These are phyloP conservation scores for Monodelphis domestica DNA, from an alignment of 2,797 vertebrate species.

Conservation along the genomic window DNA sequence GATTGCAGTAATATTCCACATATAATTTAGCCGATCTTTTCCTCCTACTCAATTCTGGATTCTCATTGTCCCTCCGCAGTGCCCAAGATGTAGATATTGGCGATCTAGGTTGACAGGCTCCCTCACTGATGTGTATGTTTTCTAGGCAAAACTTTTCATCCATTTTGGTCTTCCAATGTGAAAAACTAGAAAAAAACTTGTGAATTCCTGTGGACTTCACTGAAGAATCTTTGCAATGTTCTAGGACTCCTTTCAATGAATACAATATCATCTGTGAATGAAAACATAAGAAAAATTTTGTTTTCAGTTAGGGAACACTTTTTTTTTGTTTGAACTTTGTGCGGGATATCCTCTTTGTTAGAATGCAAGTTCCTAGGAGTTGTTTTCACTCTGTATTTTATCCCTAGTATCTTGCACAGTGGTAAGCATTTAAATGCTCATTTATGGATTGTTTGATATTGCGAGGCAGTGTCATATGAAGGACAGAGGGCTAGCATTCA, in stretches of 20 bases:
- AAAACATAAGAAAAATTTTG: not conserved
- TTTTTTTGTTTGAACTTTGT: not conserved
- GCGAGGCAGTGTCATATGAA: not conserved
- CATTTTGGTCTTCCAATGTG: not conserved
- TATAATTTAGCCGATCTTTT: not conserved
- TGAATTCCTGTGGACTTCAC: not conserved
- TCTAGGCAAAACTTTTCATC: not conserved
- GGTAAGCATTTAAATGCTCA: not conserved
- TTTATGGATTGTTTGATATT: not conserved
- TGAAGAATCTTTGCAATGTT: not conserved
- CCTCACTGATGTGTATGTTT: not conserved
- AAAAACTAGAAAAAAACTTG: not conserved
- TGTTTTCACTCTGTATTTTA: not conserved
- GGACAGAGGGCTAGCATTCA: not conserved
- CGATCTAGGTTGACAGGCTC: not conserved
- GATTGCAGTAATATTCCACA: not conserved
- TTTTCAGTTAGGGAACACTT: not conserved
- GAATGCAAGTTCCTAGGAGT: not conserved
- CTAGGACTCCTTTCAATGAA: not conserved
- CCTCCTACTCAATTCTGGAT: not conserved
- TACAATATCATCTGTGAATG: not conserved
- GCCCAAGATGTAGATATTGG: not conserved
- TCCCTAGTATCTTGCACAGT: not conserved
- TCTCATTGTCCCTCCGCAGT: not conserved
- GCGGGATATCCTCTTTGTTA: not conserved